phyloP scores from a whole-genome alignment of 2,113 vertebrate genomes.

The Semnornis frantzii region DNA sequence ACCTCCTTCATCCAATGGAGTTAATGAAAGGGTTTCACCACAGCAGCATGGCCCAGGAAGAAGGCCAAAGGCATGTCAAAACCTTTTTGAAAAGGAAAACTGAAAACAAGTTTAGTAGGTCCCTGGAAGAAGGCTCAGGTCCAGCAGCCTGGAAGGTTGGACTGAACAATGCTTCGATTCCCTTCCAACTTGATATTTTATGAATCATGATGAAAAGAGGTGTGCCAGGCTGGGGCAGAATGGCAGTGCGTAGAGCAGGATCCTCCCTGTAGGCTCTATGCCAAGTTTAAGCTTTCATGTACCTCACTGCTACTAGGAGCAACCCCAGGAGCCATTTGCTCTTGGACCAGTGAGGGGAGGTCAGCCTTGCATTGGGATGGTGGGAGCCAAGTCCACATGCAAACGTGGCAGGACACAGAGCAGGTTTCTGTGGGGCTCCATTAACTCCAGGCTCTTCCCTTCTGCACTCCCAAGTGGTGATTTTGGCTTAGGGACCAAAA shows the following conservation, averaged over 20 bases:
- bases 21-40: background rate
- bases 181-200: too few species aligned
- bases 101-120: background rate
- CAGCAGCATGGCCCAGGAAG: background rate
- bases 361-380: fast-evolving
- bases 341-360: fast-evolving
- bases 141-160: too few species aligned
- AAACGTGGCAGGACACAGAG: background rate
- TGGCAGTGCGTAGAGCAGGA: background rate
- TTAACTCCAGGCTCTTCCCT: background rate
- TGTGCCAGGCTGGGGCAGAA: background rate
- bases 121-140: background rate
- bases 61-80: background rate
- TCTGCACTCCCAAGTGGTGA: background rate
- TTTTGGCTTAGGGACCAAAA: background rate
- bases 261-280: background rate
- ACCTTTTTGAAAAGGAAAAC: background rate
- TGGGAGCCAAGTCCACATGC: background rate
- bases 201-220: background rate
- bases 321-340: background rate
- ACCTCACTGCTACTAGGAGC: fast-evolving
- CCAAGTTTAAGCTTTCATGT: background rate
- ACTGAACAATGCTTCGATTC: too few species aligned
- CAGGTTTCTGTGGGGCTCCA: background rate
- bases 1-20: background rate